Base-by-base conservation (phyloP, 1,140 invertebrate genomes). In the Drosophila pachea region DNA sequence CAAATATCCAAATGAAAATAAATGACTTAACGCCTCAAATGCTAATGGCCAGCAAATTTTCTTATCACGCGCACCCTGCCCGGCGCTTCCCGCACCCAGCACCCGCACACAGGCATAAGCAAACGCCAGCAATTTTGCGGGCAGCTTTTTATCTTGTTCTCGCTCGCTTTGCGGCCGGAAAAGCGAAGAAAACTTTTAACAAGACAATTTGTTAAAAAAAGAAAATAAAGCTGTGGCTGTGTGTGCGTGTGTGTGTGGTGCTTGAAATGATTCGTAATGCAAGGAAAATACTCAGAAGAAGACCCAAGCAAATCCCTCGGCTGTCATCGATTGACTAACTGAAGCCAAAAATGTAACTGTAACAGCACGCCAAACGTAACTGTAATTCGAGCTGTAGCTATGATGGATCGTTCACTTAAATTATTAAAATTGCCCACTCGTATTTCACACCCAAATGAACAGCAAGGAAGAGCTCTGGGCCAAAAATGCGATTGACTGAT, bases 321-420 rank as follows among this genome's bases (percentile, higher is more conserved):
- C 40, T 43, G 40, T 43, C 40, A 14, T 43, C 14, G 40, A 43
- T 43, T 14, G 40, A 43, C 14, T 12, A 43, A 43, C 40, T 22
- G 22, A 22, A 22, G 22, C 22, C 22, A 22, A 22, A 22, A 22
- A 22, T 22, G 22, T 22, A 22, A 22, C 22, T 22, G 22, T 22
- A 22, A 22, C 22, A 22, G 22, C 22, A 2, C 22, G 22, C 1
- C 22, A 3, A 22, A 22, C 22, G 22, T 22, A 22, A 22, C 22
- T 22, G 22, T 22, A 22, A 88, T 88, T 88, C 22, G 3, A 86
- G 79, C 86, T 86, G 86, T 87, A 86, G 81, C 86, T 75, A 82
- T 88, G 86, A 88, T 84, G 86, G 86, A 88, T 88, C 86, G 88
- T 88, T 88, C 86, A 78, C 83, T 88, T 87, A 88, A 88, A 88